Evolutionary conservation across 35 echinoderm and acorn worm species (phyloP).

Genomic region (Strongylocentrotus purpuratus): DNA sequence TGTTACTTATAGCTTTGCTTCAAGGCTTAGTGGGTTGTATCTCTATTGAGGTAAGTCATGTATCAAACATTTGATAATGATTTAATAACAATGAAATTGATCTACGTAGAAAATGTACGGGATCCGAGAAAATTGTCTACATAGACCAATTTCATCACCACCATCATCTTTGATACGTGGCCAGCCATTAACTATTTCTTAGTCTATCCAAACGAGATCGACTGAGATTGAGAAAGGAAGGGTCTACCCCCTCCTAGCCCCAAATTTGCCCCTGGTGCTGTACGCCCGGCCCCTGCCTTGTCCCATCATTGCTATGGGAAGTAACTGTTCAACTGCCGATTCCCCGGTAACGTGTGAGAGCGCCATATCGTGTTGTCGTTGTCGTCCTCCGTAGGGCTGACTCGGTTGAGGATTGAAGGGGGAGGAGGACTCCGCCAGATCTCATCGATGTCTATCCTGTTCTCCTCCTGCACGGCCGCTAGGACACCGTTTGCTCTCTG

Average conservation of each 20-base stretch:
- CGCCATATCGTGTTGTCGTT: slow-evolving; percentile 51
- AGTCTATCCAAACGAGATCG: neutral
- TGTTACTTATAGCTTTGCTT: neutral
- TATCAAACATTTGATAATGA: no score
- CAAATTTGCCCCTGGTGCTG: neutral
- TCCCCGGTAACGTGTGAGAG: slow-evolving; percentile 19
- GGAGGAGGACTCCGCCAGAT: slow-evolving; percentile 38
- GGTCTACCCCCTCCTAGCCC: neutral
- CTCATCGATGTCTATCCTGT: slow-evolving; percentile 42
- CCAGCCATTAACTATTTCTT: neutral
- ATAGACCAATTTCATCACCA: neutral
- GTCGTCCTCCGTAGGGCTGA: slow-evolving; percentile 27
- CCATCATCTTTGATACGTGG: neutral
- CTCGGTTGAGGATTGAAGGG: slow-evolving; percentile 14
- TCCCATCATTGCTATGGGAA: slow-evolving; percentile 19
- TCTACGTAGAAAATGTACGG: no score
- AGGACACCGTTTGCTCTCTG: slow-evolving; percentile 37
- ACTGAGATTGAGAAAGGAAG: neutral
- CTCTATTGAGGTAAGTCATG: no score
- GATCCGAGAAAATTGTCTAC: neutral
- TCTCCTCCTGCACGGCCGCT: slow-evolving; percentile 15
- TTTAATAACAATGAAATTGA: no score
- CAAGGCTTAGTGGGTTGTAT: neutral
- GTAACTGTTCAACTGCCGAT: slow-evolving; percentile 26
- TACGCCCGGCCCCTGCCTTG: neutral